Evolutionary conservation across 30 jellyfish, hydroid and myxozoan species (phyloP), one percentile per base, ranked within the genome.

Genomic region (Chironex yamaguchii): DNA sequence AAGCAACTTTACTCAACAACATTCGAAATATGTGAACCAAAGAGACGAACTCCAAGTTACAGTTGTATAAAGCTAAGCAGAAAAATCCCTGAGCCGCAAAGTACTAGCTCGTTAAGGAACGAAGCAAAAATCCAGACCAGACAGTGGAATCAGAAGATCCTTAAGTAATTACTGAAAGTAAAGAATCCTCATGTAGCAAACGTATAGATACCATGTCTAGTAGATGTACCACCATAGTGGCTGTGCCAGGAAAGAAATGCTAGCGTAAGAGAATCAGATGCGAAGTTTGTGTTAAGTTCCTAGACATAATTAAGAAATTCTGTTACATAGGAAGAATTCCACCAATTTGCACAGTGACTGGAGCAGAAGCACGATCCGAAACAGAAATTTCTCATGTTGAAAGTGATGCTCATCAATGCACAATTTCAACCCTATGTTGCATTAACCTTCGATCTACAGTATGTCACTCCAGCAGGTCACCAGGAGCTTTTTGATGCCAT

Each of bases 121-220:
- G n/a, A n/a, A n/a, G n/a, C n/a, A n/a, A n/a, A n/a, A n/a, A 64
- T 64, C 78, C 72, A 54, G 78, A 64, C 62, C 78, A 64, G 31
- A 64, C 78, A 64, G 78, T 25, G 51, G 78, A 64, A 64, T 64
- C 78, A 64, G 78, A 64, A 64, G 78, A 4, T 64, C 20, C 63
- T 64, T 52, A 4, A 12, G 78, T 64, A 64, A 52, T 64, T 64
- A 64, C 78, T 64, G 78, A 64, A 64, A 64, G 52, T 22, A 64
- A 64, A 64, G 78, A 64, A 64, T 64, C 78, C 78, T 22, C 78
- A 22, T 22, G 78, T 64, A 64, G 78, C 64, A 64, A 64, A 64
- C n/a, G 78, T 64, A 64, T 64, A 64, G 78, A 64, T 26, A 64
- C 50, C 63, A 64, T 64, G 78, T 64, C 78, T 64, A 64, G 62